These are phyloP conservation scores for Anableps anableps DNA, from an alignment of 2,797 vertebrate species.

Conservation along the genomic window DNA sequence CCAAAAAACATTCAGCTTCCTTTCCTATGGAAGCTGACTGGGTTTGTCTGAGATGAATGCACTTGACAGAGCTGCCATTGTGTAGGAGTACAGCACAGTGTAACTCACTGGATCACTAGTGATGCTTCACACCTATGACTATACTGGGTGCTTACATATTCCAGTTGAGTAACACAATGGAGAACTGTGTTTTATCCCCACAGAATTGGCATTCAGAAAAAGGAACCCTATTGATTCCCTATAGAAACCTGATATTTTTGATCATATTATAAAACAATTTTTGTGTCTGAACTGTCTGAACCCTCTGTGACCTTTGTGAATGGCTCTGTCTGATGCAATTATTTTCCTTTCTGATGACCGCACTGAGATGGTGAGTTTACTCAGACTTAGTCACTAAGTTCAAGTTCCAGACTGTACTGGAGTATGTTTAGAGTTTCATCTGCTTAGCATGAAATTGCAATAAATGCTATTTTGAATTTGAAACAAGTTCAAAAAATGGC, in stretches of 20 bases:
- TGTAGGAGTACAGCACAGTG: constrained; percentile 38
- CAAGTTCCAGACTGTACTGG: neutral
- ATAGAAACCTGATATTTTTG: neutral
- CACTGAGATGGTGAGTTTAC: neutral
- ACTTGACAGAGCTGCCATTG: constrained; percentile 27
- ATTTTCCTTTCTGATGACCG: neutral
- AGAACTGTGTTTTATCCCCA: constrained; percentile 10
- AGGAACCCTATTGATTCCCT: neutral
- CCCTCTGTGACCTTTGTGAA: neutral
- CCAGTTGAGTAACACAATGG: constrained; percentile 1
- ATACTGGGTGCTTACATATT: constrained; percentile 5
- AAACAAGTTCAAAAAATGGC: neutral
- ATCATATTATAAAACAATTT: neutral
- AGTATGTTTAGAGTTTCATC: neutral
- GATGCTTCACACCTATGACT: constrained; percentile 13
- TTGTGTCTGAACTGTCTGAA: neutral
- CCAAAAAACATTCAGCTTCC: constrained; percentile 4
- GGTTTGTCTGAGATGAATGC: constrained; percentile 8
- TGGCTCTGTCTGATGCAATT: neutral
- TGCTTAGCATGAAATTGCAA: neutral
- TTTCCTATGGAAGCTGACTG: constrained; percentile 12
- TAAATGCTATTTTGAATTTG: neutral
- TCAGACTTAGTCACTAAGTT: neutral
- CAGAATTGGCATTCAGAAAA: neutral
- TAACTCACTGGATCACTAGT: constrained; percentile 7